Conservation (phyloP, 2,797 vertebrate species). For the Myripristis jacobus region DNA sequence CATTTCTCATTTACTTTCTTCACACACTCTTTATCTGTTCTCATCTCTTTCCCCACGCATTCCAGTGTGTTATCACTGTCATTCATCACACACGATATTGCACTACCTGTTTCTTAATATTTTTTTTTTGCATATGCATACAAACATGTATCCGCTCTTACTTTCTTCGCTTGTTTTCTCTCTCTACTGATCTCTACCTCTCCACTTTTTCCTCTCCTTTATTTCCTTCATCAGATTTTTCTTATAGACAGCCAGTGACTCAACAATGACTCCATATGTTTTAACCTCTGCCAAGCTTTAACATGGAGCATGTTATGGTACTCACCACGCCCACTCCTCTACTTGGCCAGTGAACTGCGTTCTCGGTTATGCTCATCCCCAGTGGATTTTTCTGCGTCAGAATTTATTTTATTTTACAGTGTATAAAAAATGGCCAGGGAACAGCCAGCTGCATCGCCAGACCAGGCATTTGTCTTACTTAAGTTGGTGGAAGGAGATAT, state of each 20-base stretch:
- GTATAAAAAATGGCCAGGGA: not conserved
- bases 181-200: not conserved
- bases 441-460: too few relatives aligned
- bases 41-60: conserved; percentile 18
- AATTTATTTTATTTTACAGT: conserved; percentile 8
- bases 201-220: not conserved
- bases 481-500: not conserved
- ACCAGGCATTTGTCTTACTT: conserved; percentile 6
- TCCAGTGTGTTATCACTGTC: conserved; percentile 30
- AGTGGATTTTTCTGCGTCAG: conserved; percentile 37
- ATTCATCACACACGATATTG: too few relatives aligned
- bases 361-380: conserved; percentile 13
- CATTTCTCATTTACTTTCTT: conserved; percentile 38
- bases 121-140: not conserved
- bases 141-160: not conserved
- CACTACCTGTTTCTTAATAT: conserved; percentile 12
- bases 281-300: conserved; percentile 9
- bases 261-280: conserved; percentile 39
- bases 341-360: not conserved
- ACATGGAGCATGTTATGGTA: not conserved
- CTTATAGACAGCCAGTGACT: conserved; percentile 35
- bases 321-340: conserved; percentile 19
- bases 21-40: conserved; percentile 31
- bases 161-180: not conserved
- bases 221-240: not conserved